phyloP scores from a whole-genome alignment of 64 coral and sea anemone species.

The Acropora yongei region DNA sequence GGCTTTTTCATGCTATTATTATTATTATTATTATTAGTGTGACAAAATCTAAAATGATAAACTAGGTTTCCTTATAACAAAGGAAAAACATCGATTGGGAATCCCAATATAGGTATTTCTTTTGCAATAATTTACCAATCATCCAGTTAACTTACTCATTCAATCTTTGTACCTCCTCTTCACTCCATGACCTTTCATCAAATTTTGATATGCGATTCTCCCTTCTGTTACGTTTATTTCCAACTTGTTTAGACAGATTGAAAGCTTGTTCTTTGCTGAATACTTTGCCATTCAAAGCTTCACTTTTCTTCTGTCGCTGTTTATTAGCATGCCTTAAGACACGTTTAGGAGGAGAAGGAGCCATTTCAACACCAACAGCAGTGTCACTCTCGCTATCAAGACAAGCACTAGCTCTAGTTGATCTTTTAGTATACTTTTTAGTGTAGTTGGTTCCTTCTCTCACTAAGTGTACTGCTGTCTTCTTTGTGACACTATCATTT shows the following conservation, averaged over 20 bases:
- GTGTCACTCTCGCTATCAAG: background rate
- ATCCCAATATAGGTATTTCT: background rate
- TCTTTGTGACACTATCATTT: background rate
- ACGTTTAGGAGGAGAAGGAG: background rate
- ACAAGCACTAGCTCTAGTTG: background rate
- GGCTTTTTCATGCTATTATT: too few relatives aligned
- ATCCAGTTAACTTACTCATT: slow-evolving; percentile 37
- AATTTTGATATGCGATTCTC: background rate
- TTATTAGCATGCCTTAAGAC: slow-evolving; percentile 19
- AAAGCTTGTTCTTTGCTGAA: background rate
- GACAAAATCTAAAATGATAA: too few relatives aligned
- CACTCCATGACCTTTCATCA: slow-evolving; percentile 29
- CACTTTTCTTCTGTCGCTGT: background rate
- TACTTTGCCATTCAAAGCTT: background rate
- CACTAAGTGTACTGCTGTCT: background rate
- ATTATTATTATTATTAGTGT: too few relatives aligned
- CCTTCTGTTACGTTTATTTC: background rate
- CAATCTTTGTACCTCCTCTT: slow-evolving; percentile 42
- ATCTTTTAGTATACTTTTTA: background rate
- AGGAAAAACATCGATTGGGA: too few relatives aligned
- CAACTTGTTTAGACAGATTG: slow-evolving; percentile 15
- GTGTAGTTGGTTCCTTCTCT: background rate
- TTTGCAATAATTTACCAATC: background rate
- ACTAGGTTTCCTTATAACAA: too few relatives aligned
- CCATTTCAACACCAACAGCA: background rate